phyloP scores from a whole-genome alignment of 2,888 invertebrate genomes.

The Fabriciana adippe region DNA sequence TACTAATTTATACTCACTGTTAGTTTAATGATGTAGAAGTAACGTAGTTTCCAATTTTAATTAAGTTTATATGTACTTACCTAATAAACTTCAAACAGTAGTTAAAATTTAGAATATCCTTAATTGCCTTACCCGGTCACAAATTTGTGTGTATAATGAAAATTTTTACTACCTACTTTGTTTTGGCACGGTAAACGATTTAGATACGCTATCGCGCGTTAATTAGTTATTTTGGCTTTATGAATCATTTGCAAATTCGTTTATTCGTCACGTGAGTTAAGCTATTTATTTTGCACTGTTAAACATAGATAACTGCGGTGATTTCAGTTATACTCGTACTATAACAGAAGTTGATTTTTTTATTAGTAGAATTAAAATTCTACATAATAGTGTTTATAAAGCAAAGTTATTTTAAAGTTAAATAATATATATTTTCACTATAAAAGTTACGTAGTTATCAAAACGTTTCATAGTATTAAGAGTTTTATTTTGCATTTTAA shows the following conservation, averaged over 20 bases:
- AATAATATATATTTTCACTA: too few relatives aligned
- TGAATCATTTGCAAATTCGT: conserved; percentile 6
- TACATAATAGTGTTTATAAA: too few relatives aligned
- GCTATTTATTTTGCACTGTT: background rate
- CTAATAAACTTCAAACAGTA: background rate
- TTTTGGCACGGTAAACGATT: conserved; percentile 8
- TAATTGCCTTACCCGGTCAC: background rate
- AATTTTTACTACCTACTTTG: conserved; percentile 6
- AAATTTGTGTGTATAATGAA: conserved; percentile 5
- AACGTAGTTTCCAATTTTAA: background rate
- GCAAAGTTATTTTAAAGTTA: too few relatives aligned
- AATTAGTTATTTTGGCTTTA: conserved; percentile 7
- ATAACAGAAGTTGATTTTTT: too few relatives aligned
- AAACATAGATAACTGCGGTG: too few relatives aligned
- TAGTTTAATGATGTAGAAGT: conserved; percentile 15
- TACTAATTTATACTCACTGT: conserved; percentile 32
- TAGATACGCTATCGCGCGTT: conserved; percentile 18
- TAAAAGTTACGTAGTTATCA: too few relatives aligned
- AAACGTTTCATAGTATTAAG: too few relatives aligned
- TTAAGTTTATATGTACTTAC: background rate
- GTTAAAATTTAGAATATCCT: background rate
- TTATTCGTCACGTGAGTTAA: background rate
- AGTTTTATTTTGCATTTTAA: too few relatives aligned
- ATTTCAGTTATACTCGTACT: background rate
- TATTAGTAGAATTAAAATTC: too few relatives aligned